Base-by-base conservation (phyloP, 2,888 invertebrate species). In the Lissocephala sabroskyi region DNA sequence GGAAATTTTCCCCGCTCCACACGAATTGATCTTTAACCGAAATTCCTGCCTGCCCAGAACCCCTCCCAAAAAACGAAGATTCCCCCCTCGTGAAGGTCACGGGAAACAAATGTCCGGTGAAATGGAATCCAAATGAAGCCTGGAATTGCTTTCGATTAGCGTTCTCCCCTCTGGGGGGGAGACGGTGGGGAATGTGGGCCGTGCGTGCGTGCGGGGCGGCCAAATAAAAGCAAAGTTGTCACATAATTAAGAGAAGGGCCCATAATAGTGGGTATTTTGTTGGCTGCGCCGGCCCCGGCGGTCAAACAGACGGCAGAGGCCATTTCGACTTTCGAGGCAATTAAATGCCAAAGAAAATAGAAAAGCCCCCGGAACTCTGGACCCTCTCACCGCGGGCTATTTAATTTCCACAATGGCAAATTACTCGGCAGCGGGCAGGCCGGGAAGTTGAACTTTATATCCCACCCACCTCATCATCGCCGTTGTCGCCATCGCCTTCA, bases 311-410 rank as follows among this genome's bases (percentile, higher is more conserved):
- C 29, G 29, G n/a, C 13, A 3, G 30, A 30, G 30, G 13, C 11
- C 13, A 13, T 36, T 18, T 29, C 33, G 40, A 43, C 35, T 56
- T 50, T 55, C 36, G 41, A 33, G 57, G 59, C 65, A 68, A 73
- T 76, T 68, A 73, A 76, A 52, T 58, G 62, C 65, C n/a, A 61
- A 68, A 65, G 59, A 66, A 61, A 45, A 14, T 51, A 41, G n/a
- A n/a, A n/a, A n/a, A n/a, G n/a, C n/a, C n/a, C n/a, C n/a, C n/a
- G n/a, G n/a, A n/a, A n/a, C n/a, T n/a, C n/a, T 9, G 10, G 33
- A 18, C 36, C 37, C 7, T 17, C 17, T 35, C 13, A 47, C 49
- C 49, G 30, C 35, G 46, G 62, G 59, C 45, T 52, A 63, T 63
- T 66, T 55, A 45, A 47, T 56, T 50, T 50, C 49, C 41, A 47